A percentile compares a stretch with the other conserved stretches of the same genome.
Conservation (phyloP, 2,888 invertebrate genomes). For the Epistrophe grossulariae region DNA sequence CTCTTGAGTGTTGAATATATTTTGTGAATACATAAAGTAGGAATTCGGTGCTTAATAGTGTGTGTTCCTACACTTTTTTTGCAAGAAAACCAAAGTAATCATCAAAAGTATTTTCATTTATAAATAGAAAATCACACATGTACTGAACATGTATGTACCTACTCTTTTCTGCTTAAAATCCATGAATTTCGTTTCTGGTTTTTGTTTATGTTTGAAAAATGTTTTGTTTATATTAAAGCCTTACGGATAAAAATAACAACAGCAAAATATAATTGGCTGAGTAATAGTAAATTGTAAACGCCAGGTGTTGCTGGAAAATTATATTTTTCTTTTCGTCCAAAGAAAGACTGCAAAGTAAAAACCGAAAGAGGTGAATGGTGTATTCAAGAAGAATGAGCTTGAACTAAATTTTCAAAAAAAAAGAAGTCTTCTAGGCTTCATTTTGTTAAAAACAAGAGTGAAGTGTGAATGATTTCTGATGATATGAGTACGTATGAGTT, state of each 20-base stretch:
- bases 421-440: background rate
- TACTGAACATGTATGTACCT: background rate
- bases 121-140: conserved; percentile 1
- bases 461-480: conserved; percentile 2
- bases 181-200: background rate
- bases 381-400: conserved; percentile 2
- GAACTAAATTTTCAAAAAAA: background rate
- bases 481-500: background rate
- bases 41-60: background rate
- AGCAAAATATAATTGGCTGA: conserved; percentile 36
- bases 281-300: conserved; percentile 38
- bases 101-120: background rate
- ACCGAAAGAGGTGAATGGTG: background rate
- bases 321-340: conserved; percentile 18
- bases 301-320: conserved; percentile 54
- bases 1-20: background rate
- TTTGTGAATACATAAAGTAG: background rate
- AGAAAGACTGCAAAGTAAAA: background rate
- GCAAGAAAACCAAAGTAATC: conserved; percentile 1
- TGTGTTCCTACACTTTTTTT: conserved; percentile 1
- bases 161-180: background rate
- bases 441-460: background rate
- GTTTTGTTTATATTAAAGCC: conserved; percentile 56
- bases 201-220: conserved; percentile 39
- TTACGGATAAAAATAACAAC: conserved; percentile 56